A percentile compares a stretch with the other conserved stretches of the same genome.
Evolutionary conservation across 2,113 vertebrate species (phyloP).

Genomic region (Cyanoramphus novaezelandiae): DNA sequence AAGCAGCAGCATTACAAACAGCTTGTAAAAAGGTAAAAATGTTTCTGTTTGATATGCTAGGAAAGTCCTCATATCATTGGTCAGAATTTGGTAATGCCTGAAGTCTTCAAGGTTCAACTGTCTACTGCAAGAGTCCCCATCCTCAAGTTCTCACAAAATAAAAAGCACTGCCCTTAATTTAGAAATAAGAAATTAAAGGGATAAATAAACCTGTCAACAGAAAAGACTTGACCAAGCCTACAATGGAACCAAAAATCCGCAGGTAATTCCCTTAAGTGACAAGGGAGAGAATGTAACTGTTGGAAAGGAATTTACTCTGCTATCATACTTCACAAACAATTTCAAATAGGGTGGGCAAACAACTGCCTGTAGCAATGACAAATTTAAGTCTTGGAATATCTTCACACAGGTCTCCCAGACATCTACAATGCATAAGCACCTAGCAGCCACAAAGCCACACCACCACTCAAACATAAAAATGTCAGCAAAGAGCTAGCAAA

Average conservation of each 20-base stretch:
- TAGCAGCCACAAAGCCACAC: background rate
- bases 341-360: background rate
- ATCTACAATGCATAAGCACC: background rate
- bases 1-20: background rate
- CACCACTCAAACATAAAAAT: background rate
- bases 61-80: background rate
- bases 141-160: background rate
- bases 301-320: background rate
- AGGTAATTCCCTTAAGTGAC: background rate
- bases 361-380: background rate
- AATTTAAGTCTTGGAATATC: background rate
- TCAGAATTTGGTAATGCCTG: background rate
- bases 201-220: background rate
- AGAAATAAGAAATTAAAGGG: background rate
- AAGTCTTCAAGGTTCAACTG: background rate
- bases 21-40: background rate
- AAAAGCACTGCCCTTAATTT: background rate
- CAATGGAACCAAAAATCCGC: background rate
- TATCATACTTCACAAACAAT: background rate
- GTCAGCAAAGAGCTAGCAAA: background rate
- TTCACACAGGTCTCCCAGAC: background rate
- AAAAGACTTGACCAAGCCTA: background rate
- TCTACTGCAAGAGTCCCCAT: background rate
- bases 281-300: background rate
- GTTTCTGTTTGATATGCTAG: background rate